A percentile compares a stretch with the other conserved stretches of the same genome.
Conservation (phyloP, 2,797 vertebrate genomes). For the Okamejei kenojei region DNA sequence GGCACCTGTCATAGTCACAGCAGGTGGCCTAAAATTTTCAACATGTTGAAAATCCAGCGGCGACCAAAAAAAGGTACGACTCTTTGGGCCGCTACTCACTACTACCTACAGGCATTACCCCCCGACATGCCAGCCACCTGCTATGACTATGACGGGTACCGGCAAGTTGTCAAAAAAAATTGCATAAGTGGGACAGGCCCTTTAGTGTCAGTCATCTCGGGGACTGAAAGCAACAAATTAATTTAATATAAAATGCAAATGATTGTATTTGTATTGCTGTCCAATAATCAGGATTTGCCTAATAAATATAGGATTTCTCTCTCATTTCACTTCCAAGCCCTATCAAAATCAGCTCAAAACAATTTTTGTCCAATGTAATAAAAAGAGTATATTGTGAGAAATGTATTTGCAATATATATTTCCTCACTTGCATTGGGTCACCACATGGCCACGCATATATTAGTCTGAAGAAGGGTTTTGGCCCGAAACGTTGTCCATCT, state of each 20-base stretch:
- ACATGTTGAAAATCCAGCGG: too few relatives aligned
- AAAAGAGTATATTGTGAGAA: not conserved
- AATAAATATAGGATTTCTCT: not conserved
- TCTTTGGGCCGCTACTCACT: too few relatives aligned
- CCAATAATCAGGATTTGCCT: not conserved
- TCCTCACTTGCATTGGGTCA: not conserved
- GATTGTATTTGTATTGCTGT: not conserved
- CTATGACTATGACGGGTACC: too few relatives aligned
- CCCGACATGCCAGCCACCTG: too few relatives aligned
- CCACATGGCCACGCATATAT: not conserved
- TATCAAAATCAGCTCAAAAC: not conserved
- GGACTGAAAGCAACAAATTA: not conserved
- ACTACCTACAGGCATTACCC: too few relatives aligned
- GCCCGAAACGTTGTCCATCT: too few relatives aligned
- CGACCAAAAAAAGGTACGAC: too few relatives aligned
- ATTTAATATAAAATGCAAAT: not conserved
- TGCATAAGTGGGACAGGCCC: too few relatives aligned
- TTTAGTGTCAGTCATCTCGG: not conserved
- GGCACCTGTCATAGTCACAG: too few relatives aligned
- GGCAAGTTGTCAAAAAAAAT: too few relatives aligned
- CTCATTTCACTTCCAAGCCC: not conserved
- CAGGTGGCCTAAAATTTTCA: too few relatives aligned
- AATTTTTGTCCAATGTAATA: not conserved
- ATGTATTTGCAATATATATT: not conserved
- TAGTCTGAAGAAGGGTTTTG: too few relatives aligned